Evolutionary conservation across 2,113 vertebrate species (phyloP), one percentile per base, ranked within the genome.

Genomic region (Clarias gariepinus): DNA sequence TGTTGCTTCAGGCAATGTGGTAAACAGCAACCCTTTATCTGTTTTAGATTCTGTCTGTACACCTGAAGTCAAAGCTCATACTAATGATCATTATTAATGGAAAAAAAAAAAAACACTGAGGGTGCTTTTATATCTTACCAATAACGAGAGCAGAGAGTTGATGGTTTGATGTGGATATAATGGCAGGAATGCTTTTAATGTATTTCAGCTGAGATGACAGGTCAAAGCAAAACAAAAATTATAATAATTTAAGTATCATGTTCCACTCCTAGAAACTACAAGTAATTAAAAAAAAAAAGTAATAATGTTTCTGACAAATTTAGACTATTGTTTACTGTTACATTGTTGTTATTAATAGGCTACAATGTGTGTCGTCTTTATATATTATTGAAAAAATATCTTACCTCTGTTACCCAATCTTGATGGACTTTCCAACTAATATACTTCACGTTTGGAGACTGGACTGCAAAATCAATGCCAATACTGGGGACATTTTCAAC

Each of bases 131-230:
- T 13, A 81, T 76, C 64, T 92, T 95, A 93, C 95, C 93, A 89
- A 91, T 92, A 76, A 94, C 94, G 76, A 96, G 91, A 61, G 94
- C 94, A 0, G 93, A 92, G 1, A 86, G 83, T 52, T 95, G 89
- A 0, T 95, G 95, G 87, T 92, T 95, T 69, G 95, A 96, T 83
- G 94, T 90, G 76, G 94, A 96, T 90, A 96, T 91, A 79, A 95
- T 78, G 52, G 91, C 91, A 89, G 91, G 94, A 85, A 94, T 88
- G 63, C 92, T 92, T 61, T 93, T 87, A 33, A 94, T 95, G 91
- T 95, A 95, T 90, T 94, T 96, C 74, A 95, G 90, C 95, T 96
- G 87, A 92, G 94, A 90, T 89, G 15, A 89, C 69, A 91, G 7
- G 83, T 85, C 74, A 47, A 73, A 60, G 47, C 47, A 47, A 47